These are phyloP conservation scores for Lytechinus pictus DNA, from an alignment of 35 echinoderm and acorn worm genomes.

Conservation along the genomic window DNA sequence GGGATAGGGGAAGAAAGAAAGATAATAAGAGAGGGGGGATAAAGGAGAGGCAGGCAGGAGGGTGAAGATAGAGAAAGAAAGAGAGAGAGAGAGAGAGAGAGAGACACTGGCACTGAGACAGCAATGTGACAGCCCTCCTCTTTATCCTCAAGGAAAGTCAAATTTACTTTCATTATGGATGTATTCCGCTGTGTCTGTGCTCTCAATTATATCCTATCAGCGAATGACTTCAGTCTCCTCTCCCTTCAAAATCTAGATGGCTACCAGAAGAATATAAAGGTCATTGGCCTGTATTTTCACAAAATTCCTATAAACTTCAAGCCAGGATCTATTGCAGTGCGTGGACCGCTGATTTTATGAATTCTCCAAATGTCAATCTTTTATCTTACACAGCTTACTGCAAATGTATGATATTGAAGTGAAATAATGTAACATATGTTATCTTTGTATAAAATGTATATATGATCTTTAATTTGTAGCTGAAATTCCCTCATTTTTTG, in stretches of 20 bases:
- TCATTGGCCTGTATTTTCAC: background rate
- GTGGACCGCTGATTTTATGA: no score
- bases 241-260: background rate
- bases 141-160: background rate
- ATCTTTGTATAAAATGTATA: no score
- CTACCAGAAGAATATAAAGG: background rate
- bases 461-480: no score
- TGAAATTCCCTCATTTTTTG: no score
- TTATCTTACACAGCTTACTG: no score
- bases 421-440: no score
- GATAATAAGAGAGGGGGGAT: background rate
- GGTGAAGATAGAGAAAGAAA: background rate
- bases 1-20: background rate
- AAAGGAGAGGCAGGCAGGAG: background rate
- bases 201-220: background rate
- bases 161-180: conserved; percentile 20
- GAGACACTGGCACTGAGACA: background rate
- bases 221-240: background rate
- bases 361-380: no score
- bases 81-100: no score
- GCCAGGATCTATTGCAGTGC: no score
- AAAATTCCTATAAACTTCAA: no score
- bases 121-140: background rate
- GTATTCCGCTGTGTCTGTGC: conserved; percentile 8
- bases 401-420: no score